A percentile compares a stretch with the other conserved stretches of the same genome.
Conservation (phyloP, 2,113 vertebrate species). For the Spermophilus dauricus region DNA sequence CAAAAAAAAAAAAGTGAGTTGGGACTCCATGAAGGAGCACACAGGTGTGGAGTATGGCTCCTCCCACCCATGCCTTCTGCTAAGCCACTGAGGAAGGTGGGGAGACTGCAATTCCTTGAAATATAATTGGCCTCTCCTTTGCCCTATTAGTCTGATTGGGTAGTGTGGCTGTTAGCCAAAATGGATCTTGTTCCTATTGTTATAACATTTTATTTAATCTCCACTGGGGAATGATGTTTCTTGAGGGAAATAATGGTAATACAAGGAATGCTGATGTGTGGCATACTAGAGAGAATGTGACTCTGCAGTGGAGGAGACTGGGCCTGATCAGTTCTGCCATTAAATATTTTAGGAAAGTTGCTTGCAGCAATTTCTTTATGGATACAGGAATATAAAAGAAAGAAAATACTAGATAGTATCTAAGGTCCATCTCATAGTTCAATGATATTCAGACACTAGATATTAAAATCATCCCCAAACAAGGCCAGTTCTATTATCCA, state of each 20-base stretch:
- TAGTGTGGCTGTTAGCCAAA: slow-evolving; percentile 75
- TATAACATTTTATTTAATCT: slow-evolving; percentile 76
- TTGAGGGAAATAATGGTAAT: slow-evolving; percentile 77
- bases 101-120: slow-evolving; percentile 25
- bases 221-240: slow-evolving; percentile 78
- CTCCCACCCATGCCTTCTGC: not conserved
- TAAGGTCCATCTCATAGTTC: not conserved
- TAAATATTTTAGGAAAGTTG: not conserved
- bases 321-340: not conserved
- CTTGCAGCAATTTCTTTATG: not conserved
- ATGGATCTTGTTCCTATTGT: slow-evolving; percentile 67
- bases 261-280: slow-evolving; percentile 5
- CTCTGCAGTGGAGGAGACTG: not conserved
- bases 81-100: slow-evolving; percentile 40
- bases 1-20: not conserved
- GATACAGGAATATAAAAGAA: not conserved
- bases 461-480: not conserved
- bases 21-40: not conserved
- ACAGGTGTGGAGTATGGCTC: not conserved
- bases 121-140: slow-evolving; percentile 44
- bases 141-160: not conserved
- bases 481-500: not conserved
- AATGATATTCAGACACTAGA: not conserved
- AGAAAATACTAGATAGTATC: not conserved
- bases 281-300: not conserved